These are phyloP conservation scores for Aphis craccivora DNA, from an alignment of 1,140 invertebrate genomes.

Conservation along the genomic window DNA sequence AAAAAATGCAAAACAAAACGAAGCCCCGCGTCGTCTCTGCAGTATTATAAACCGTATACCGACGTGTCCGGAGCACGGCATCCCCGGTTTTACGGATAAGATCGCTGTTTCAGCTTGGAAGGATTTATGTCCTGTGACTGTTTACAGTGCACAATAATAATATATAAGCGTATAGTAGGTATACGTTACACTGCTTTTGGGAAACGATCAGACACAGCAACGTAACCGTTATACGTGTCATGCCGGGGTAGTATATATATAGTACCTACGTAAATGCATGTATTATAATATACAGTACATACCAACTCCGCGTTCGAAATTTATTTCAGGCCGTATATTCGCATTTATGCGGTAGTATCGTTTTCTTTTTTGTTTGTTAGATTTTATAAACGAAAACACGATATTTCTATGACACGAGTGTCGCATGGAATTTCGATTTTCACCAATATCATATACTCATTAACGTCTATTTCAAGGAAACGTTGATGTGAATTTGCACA, in stretches of 20 bases:
- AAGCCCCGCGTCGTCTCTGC: not conserved
- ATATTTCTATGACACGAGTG: not conserved
- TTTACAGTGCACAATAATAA: constrained; percentile 6
- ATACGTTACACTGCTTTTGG: constrained; percentile 15
- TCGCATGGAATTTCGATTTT: not conserved
- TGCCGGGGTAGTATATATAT: not conserved
- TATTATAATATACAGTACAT: not conserved
- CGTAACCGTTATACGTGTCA: constrained; percentile 36
- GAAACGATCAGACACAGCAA: constrained; percentile 42
- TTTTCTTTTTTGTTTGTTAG: not conserved
- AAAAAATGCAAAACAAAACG: constrained; percentile 19
- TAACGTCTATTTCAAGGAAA: not conserved
- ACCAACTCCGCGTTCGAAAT: not conserved
- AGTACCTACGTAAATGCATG: not conserved
- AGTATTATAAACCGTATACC: not conserved
- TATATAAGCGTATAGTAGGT: not conserved
- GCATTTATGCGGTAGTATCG: not conserved
- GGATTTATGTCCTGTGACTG: constrained; percentile 42
- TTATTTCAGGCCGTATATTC: constrained; percentile 27
- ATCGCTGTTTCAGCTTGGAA: constrained; percentile 25
- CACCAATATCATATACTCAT: not conserved
- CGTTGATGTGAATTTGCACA: not conserved
- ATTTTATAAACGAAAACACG: not conserved
- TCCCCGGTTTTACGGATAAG: constrained; percentile 22
- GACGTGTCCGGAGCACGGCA: not conserved